Evolutionary conservation across 2,888 invertebrate species (phyloP).

Genomic region (Cosmia pyralina): DNA sequence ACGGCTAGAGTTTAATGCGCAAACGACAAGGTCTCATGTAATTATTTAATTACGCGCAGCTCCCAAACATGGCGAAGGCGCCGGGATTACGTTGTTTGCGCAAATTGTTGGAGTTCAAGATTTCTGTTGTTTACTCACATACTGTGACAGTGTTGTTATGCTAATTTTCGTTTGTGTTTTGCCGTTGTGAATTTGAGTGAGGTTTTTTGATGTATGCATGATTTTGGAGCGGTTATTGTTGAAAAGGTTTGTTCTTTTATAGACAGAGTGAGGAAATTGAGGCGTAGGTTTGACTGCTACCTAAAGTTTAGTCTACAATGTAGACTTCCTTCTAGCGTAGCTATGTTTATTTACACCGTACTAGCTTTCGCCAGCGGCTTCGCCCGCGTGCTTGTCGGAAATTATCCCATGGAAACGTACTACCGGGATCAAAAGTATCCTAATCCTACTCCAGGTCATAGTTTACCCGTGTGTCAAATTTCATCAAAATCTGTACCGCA

Average conservation of each 20-base stretch:
- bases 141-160: slow-evolving; percentile 73
- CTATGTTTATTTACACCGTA: not conserved
- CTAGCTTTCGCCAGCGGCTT: too few relatives aligned
- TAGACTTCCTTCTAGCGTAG: not conserved
- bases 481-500: too few relatives aligned
- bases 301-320: not conserved
- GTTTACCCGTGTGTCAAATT: too few relatives aligned
- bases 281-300: not conserved
- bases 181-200: slow-evolving; percentile 37
- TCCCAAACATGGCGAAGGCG: slow-evolving; percentile 71
- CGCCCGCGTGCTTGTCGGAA: too few relatives aligned
- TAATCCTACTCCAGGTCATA: too few relatives aligned
- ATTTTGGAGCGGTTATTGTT: slow-evolving; percentile 15
- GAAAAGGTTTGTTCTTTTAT: slow-evolving; percentile 14
- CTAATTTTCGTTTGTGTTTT: slow-evolving; percentile 73
- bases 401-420: too few relatives aligned
- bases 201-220: slow-evolving; percentile 40
- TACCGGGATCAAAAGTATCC: too few relatives aligned
- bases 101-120: slow-evolving; percentile 82
- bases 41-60: slow-evolving; percentile 83
- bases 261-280: slow-evolving; percentile 12
- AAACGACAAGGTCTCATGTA: slow-evolving; percentile 74
- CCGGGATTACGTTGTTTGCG: slow-evolving; percentile 79
- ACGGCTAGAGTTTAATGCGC: slow-evolving; percentile 55
- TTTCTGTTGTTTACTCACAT: slow-evolving; percentile 66